A percentile compares a stretch with the other conserved stretches of the same genome.
phyloP scores from a whole-genome alignment of 2,888 invertebrate genomes.

The Drosophila fungiperda region DNA sequence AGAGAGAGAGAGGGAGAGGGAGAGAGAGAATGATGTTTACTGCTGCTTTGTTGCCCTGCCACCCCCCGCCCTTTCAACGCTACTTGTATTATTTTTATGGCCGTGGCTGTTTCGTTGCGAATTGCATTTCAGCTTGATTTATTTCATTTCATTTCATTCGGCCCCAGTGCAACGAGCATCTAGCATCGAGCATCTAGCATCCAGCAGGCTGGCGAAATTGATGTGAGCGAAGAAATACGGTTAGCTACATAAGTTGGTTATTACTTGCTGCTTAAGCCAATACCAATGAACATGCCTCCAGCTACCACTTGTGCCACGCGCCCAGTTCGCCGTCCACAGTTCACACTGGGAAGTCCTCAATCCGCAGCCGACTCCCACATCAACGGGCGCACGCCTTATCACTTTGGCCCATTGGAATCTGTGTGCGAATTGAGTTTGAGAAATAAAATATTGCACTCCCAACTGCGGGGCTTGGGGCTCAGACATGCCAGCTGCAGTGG shows the following conservation, averaged over 20 bases:
- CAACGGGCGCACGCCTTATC: slow-evolving; percentile 24
- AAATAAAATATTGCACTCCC: slow-evolving; percentile 75
- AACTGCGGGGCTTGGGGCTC: slow-evolving; percentile 50
- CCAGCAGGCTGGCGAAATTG: slow-evolving; percentile 56
- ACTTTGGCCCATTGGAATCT: slow-evolving; percentile 44
- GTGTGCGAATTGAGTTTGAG: slow-evolving; percentile 62
- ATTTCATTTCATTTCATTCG: slow-evolving; percentile 76
- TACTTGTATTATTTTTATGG: slow-evolving; percentile 72
- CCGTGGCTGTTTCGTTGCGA: slow-evolving; percentile 72
- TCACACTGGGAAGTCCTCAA: background rate
- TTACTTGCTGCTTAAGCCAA: slow-evolving; percentile 77
- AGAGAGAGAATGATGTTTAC: background rate
- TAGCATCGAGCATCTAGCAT: slow-evolving; percentile 10
- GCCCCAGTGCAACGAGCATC: slow-evolving; percentile 49
- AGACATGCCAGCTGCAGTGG: slow-evolving; percentile 35
- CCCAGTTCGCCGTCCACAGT: background rate
- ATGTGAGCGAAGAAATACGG: slow-evolving; percentile 74
- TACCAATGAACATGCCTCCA: slow-evolving; percentile 31
- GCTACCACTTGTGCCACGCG: background rate
- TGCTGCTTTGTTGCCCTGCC: background rate
- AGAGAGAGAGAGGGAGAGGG: background rate
- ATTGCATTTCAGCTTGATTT: slow-evolving; percentile 80
- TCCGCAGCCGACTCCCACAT: background rate
- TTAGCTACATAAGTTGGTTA: slow-evolving; percentile 80
- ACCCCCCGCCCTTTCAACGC: background rate